These are phyloP conservation scores for Drosophila ezoana DNA, from an alignment of 2,888 invertebrate genomes.

Conservation along the genomic window DNA sequence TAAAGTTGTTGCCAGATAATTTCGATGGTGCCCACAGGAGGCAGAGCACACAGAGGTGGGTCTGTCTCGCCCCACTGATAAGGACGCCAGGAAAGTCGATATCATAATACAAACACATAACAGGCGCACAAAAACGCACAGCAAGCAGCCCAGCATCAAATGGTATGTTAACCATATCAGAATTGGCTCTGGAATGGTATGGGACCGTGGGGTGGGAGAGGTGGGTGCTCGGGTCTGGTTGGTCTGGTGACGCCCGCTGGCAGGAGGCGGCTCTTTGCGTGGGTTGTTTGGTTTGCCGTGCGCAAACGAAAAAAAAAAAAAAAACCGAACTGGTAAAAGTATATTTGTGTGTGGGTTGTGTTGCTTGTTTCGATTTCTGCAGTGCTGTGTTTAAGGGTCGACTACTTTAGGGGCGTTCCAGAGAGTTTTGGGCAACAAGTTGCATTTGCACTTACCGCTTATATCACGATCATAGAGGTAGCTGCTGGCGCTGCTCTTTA, in stretches of 20 bases:
- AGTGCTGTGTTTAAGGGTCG: conserved; percentile 75
- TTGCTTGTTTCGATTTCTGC: conserved; percentile 71
- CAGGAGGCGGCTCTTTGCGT: conserved; percentile 59
- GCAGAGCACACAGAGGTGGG: neutral
- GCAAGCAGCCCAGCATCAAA: conserved; percentile 35
- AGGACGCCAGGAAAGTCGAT: conserved; percentile 72
- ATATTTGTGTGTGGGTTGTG: conserved; percentile 37
- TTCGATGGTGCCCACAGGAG: conserved; percentile 61
- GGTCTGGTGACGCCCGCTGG: conserved; percentile 6
- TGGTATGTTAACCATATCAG: conserved; percentile 44
- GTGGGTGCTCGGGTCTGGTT: conserved; percentile 1
- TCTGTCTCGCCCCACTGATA: conserved; percentile 54
- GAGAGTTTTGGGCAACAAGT: conserved; percentile 12
- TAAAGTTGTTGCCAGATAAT: conserved; percentile 76
- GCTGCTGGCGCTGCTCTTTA: conserved; percentile 72
- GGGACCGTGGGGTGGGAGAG: neutral
- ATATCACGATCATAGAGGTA: conserved; percentile 69
- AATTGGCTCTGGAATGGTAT: conserved; percentile 3
- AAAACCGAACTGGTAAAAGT: conserved; percentile 1
- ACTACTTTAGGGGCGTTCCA: conserved; percentile 68
- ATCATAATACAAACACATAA: conserved; percentile 79
- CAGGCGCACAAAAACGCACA: conserved; percentile 71
- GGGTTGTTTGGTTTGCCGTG: conserved; percentile 71
- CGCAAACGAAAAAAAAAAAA: conserved; percentile 18
- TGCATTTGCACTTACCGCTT: conserved; percentile 55